Evolutionary conservation across 2,797 vertebrate species (phyloP).

Genomic region (Lophius americanus): DNA sequence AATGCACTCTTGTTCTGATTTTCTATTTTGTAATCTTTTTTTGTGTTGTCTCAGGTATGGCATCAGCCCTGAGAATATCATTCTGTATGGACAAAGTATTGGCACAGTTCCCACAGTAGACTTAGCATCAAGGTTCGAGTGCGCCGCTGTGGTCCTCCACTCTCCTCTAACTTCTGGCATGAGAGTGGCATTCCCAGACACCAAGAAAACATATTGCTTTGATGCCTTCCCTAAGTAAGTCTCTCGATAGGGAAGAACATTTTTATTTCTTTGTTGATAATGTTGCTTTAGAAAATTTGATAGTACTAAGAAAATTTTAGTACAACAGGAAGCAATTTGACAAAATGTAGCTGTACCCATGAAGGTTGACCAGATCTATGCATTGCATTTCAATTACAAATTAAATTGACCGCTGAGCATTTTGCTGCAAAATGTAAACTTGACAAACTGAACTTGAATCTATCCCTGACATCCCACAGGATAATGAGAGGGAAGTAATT

Average conservation of each 20-base stretch:
- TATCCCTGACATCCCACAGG: no score
- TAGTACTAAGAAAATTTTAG: background rate
- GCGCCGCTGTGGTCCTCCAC: conserved; percentile 95
- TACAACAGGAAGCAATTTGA: background rate
- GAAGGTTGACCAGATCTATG: background rate
- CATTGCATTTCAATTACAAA: no score
- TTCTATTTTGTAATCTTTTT: conserved; percentile 6
- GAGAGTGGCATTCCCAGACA: conserved; percentile 97
- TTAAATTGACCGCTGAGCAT: no score
- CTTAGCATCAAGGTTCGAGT: conserved; percentile 95
- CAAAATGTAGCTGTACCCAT: background rate
- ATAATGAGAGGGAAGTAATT: no score
- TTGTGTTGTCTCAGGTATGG: conserved; percentile 85
- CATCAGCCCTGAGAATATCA: conserved; percentile 97
- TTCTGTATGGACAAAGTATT: conserved; percentile 96
- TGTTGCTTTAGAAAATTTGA: background rate
- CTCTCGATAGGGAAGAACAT: background rate
- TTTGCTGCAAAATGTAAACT: no score
- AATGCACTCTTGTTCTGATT: background rate
- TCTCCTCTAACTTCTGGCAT: conserved; percentile 97
- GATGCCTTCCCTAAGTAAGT: conserved; percentile 98
- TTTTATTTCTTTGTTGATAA: background rate
- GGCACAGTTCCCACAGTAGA: conserved; percentile 97
- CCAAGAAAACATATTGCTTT: conserved; percentile 98
- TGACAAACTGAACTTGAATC: no score